phyloP scores from a whole-genome alignment of 2,888 invertebrate genomes.

The Beris chalybata region DNA sequence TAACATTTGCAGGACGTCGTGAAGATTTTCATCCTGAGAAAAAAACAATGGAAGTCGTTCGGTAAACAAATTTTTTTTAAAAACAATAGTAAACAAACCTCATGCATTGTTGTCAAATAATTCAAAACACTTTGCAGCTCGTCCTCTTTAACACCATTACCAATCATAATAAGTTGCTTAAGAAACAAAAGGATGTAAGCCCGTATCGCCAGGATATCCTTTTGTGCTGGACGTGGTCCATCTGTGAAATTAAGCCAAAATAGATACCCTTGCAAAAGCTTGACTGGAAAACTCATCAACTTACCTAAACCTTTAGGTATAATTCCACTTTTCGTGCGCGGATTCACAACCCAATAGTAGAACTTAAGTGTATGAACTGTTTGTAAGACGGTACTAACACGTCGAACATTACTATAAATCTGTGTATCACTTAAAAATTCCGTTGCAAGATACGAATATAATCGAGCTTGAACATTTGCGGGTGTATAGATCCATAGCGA shows the following conservation, averaged over 20 bases:
- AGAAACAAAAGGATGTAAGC: conserved; percentile 94
- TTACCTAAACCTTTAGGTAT: conserved; percentile 92
- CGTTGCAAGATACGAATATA: conserved; percentile 98
- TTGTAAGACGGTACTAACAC: conserved; percentile 96
- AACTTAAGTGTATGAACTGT: conserved; percentile 98
- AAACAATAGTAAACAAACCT: conserved; percentile 62
- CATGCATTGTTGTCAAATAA: conserved; percentile 96
- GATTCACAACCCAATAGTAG: conserved; percentile 99
- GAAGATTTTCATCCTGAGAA: conserved; percentile 87
- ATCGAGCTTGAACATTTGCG: conserved; percentile 89
- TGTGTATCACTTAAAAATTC: conserved; percentile 97
- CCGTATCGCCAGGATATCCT: conserved; percentile 91
- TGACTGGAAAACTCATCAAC: conserved; percentile 45
- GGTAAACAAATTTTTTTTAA: no score
- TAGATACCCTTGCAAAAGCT: background rate
- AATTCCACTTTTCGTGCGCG: conserved; percentile 91
- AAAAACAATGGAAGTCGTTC: background rate
- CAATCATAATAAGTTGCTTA: conserved; percentile 94
- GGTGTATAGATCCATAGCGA: conserved; percentile 99
- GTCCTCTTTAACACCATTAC: conserved; percentile 97
- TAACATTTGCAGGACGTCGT: conserved; percentile 96
- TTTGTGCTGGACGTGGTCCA: conserved; percentile 90
- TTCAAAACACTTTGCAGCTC: conserved; percentile 98
- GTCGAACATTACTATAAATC: conserved; percentile 93
- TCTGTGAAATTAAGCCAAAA: conserved; percentile 60